Evolutionary conservation across 2,888 invertebrate genomes (phyloP), one percentile per base, ranked within the genome.

Genomic region (Drosophila leonis): DNA sequence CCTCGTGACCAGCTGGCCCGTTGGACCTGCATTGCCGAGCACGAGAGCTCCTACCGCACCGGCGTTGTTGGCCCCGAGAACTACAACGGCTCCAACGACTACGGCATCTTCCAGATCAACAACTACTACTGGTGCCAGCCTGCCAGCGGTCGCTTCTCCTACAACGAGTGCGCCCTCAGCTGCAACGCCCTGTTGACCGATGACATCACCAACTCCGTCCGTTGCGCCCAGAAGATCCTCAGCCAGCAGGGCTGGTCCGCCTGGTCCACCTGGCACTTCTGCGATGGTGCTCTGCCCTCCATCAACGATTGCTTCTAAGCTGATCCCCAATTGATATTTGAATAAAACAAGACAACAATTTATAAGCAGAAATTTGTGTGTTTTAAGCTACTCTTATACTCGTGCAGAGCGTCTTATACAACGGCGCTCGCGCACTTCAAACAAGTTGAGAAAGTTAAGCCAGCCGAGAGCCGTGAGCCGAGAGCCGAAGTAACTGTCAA

Each of bases 51-150:
- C 24, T 90, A 92, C 18, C 91, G 92, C 33, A 94, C 94, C 0
- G 74, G 91, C n/a, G 92, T 91, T 1, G 89, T 92, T 27, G 94
- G 94, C 1, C 92, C 90, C 0, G 66, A 92, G 0, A 94, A 94
- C 80, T 72, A 67, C 1, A 93, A 94, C 75, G 94, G 94, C 0
- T 90, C 91, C 54, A 78, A 82, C 27, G 93, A 93, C 76, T 93
- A 82, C 31, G 92, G 91, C 29, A 77, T 92, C 37, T 92, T 92
- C 72, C 92, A 92, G 76, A 90, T 92, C 48, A 92, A 92, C 69
- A 80, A 92, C 62, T 72, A 70, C 31, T 92, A 87, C 69, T 92
- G 92, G 92, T 92, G 92, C 61, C 68, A 86, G 35, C 80, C 88
- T 1, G 15, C 71, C 1, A 78, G 62, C 44, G 81, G 83, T 83